These are phyloP conservation scores for Chamaetylas fuelleborni DNA, from an alignment of 2,113 vertebrate species.

Conservation along the genomic window DNA sequence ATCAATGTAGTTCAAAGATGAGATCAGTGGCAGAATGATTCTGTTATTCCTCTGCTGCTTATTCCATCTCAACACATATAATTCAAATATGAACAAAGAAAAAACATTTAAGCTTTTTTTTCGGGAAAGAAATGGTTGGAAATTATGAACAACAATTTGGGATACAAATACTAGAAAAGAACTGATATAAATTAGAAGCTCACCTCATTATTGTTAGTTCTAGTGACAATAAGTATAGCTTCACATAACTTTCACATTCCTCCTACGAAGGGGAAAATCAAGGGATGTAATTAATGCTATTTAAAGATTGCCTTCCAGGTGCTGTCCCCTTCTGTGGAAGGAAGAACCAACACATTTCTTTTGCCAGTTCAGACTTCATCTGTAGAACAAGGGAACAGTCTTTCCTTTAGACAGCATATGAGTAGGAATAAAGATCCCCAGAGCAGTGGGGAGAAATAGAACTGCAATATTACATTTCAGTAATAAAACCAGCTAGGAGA, in stretches of 20 bases:
- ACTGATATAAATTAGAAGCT: background rate
- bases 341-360: background rate
- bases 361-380: background rate
- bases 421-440: background rate
- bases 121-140: background rate
- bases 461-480: constrained; percentile 14
- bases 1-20: background rate
- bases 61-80: background rate
- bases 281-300: background rate
- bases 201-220: background rate
- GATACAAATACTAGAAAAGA: background rate
- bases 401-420: background rate
- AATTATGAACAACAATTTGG: background rate
- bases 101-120: background rate
- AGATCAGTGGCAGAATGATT: background rate
- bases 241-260: background rate
- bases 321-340: background rate
- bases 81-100: background rate
- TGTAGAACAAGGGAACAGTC: background rate
- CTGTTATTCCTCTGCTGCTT: background rate
- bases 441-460: background rate
- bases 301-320: background rate
- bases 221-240: background rate
- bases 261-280: background rate
- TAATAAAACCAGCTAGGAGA: background rate